phyloP scores from a whole-genome alignment of 2,797 vertebrate genomes.

The Lateolabrax maculatus region DNA sequence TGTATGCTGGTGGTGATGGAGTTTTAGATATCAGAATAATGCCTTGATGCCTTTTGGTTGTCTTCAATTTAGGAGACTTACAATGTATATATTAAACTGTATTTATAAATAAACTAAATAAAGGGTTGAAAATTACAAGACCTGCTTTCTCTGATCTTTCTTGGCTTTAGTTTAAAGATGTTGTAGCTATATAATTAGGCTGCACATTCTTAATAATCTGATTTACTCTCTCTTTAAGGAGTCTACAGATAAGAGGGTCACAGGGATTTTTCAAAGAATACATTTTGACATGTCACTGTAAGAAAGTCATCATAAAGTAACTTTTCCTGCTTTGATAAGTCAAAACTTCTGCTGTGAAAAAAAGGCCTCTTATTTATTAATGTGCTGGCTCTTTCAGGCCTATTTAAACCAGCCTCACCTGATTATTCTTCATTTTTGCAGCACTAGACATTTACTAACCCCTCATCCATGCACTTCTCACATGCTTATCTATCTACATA shows the following conservation, averaged over 20 bases:
- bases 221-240: not conserved
- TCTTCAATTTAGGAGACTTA: slow-evolving; percentile 84
- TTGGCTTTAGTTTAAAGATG: not conserved
- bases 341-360: not conserved
- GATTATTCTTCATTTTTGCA: too few relatives aligned
- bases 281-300: not conserved
- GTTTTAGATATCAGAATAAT: slow-evolving; percentile 84
- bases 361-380: not conserved
- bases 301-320: not conserved
- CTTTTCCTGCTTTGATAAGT: not conserved
- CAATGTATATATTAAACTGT: slow-evolving; percentile 83
- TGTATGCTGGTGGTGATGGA: slow-evolving; percentile 70
- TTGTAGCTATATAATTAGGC: not conserved
- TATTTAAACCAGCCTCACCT: not conserved
- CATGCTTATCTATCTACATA: not conserved
- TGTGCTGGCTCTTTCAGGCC: not conserved
- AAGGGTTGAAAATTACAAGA: slow-evolving; percentile 68
- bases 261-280: not conserved
- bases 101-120: slow-evolving; percentile 88
- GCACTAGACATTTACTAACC: not conserved
- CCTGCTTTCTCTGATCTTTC: slow-evolving; percentile 4
- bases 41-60: slow-evolving; percentile 89
- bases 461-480: not conserved
- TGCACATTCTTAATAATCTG: not conserved
- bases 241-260: not conserved